phyloP scores from a whole-genome alignment of 2,888 invertebrate genomes.

The Liposcelis brunnea region DNA sequence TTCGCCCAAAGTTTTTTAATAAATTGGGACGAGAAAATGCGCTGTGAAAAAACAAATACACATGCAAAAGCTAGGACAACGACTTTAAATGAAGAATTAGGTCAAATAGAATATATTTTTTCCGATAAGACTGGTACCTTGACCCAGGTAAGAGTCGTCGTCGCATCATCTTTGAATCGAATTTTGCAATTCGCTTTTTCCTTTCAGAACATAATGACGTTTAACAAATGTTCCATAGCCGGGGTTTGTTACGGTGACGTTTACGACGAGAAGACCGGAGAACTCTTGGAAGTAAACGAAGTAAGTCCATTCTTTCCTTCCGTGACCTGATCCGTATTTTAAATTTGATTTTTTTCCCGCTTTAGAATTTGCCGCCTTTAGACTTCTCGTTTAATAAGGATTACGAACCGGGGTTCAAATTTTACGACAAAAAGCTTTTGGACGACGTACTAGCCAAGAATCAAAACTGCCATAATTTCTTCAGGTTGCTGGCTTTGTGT shows the following conservation, averaged over 20 bases:
- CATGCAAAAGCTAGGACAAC: slow-evolving; percentile 93
- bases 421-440: slow-evolving; percentile 74
- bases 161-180: too few species aligned
- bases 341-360: too few species aligned
- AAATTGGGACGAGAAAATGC: slow-evolving; percentile 99
- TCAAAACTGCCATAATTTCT: slow-evolving; percentile 66
- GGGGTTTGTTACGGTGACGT: slow-evolving; percentile 85
- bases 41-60: slow-evolving; percentile 73
- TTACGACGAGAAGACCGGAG: slow-evolving; percentile 70
- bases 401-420: slow-evolving; percentile 82
- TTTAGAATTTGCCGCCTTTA: slow-evolving; percentile 55
- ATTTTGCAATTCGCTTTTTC: background rate
- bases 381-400: slow-evolving; percentile 93
- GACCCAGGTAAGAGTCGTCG: slow-evolving; percentile 62
- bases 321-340: background rate
- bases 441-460: slow-evolving; percentile 62
- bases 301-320: slow-evolving; percentile 31
- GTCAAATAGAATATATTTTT: slow-evolving; percentile 98
- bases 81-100: slow-evolving; percentile 94
- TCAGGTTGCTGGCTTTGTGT: slow-evolving; percentile 82
- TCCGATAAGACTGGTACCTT: slow-evolving; percentile 98
- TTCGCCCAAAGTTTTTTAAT: slow-evolving; percentile 96
- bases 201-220: slow-evolving; percentile 91
- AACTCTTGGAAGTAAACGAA: slow-evolving; percentile 70
- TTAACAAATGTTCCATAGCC: slow-evolving; percentile 95